Evolutionary conservation across 2,888 invertebrate species (phyloP).

Genomic region (Aphrophora alni): DNA sequence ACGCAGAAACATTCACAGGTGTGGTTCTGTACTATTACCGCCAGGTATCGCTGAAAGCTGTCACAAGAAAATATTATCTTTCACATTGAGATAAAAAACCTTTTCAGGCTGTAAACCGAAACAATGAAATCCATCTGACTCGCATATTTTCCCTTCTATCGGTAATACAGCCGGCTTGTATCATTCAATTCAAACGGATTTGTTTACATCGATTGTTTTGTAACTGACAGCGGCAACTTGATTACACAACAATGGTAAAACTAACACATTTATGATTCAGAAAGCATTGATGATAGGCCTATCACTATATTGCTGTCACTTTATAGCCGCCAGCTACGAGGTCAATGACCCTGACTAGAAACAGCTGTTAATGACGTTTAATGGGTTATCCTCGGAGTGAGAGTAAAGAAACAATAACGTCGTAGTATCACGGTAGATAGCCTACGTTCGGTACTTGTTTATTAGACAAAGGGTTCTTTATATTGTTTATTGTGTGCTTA

Average conservation of each 20-base stretch:
- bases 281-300: not conserved
- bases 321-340: not conserved
- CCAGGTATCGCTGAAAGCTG: not conserved
- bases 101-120: too few species aligned
- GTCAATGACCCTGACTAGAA: not conserved
- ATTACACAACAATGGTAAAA: not conserved
- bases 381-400: not conserved
- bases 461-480: not conserved
- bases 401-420: not conserved
- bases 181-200: not conserved
- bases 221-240: not conserved
- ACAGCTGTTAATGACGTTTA: conserved; percentile 2
- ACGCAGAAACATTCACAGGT: not conserved
- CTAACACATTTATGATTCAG: not conserved
- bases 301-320: not conserved
- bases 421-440: not conserved
- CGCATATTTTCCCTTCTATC: too few species aligned
- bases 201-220: not conserved
- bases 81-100: not conserved
- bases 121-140: too few species aligned
- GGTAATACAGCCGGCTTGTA: too few species aligned
- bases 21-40: not conserved
- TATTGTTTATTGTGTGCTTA: not conserved
- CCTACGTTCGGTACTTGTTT: not conserved
- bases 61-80: not conserved